Evolutionary conservation across 2,888 invertebrate genomes (phyloP).

Genomic region (Eutolmus rufibarbis): DNA sequence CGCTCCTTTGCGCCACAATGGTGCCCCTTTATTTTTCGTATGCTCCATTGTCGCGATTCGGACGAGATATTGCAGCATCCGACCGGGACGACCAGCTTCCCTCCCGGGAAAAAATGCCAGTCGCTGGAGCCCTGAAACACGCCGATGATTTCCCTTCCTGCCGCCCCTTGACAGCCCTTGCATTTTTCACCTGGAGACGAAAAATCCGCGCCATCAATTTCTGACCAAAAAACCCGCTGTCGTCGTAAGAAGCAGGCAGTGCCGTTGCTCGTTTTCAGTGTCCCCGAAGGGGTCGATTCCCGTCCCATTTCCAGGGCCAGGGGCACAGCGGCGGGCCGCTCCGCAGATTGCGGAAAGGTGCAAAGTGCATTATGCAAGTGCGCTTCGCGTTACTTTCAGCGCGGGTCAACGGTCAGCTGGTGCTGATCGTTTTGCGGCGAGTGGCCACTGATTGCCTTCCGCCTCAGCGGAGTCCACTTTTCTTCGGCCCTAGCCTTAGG

Average conservation of each 20-base stretch:
- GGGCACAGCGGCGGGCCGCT: neutral
- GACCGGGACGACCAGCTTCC: neutral
- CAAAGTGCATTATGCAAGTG: neutral
- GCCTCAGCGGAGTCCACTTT: neutral
- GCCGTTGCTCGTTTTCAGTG: neutral
- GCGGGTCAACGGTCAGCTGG: neutral
- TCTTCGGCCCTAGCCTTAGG: neutral
- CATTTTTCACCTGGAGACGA: neutral
- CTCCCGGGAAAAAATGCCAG: neutral
- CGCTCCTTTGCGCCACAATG: neutral
- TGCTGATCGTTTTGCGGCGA: neutral
- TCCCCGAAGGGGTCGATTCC: neutral
- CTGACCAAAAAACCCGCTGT: neutral
- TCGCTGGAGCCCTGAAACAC: neutral
- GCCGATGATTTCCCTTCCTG: neutral
- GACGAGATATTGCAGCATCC: neutral
- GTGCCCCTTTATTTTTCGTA: neutral
- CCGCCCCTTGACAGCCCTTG: neutral
- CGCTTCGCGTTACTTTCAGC: neutral
- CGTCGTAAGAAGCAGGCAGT: neutral
- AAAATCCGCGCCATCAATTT: neutral
- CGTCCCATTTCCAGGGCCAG: neutral
- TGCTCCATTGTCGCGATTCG: neutral
- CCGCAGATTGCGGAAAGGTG: neutral
- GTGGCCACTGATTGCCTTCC: neutral